Evolutionary conservation across 37 sponge, comb jelly and placozoan genomes (phyloP), one percentile per base, ranked within the genome.

Genomic region (Halichondria panicea): DNA sequence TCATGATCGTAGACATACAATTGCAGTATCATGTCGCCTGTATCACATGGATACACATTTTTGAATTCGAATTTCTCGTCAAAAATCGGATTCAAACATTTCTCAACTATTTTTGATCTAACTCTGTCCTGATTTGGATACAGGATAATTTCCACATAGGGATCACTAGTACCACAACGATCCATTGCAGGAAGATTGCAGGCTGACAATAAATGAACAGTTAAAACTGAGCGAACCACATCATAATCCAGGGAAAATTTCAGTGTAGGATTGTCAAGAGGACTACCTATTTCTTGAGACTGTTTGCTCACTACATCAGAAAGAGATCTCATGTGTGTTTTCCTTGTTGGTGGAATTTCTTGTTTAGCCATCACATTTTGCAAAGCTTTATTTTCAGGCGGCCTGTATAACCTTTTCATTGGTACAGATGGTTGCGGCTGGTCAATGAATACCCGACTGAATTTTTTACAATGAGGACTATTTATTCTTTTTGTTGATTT

Each of bases 61-160:
- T 44, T 35, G n/a, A 91, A 91, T 56, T 81, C 79, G 53, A 91
- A 91, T 24, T 81, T 67, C 75, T 91, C 83, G 30, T 85, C 65
- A 40, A 82, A 80, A 8, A 57, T 44, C 55, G 82, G 88, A 52
- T 75, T 69, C 9, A 55, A 37, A 12, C 59, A 66, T 24, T 60
- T 64, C 21, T 43, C 28, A 0, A 71, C 63, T 27, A 85, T 30
- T 44, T 73, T 64, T 34, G 79, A 77, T 58, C 74, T 66, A 27
- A 82, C 61, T 31, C 72, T 74, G 18, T 73, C 79, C 43, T 81
- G 81, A 55, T 86, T 82, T 8, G 79, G 87, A 2, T 70, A 32
- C 2, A 91, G 52, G 53, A 78, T 73, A 50, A 91, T 63, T 27
- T 74, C 36, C 24, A 75, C 78, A 44, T 59, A 81, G 39, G 82